A percentile compares a stretch with the other conserved stretches of the same genome.
phyloP scores from a whole-genome alignment of 2,113 vertebrate genomes.

The Diglossa brunneiventris region DNA sequence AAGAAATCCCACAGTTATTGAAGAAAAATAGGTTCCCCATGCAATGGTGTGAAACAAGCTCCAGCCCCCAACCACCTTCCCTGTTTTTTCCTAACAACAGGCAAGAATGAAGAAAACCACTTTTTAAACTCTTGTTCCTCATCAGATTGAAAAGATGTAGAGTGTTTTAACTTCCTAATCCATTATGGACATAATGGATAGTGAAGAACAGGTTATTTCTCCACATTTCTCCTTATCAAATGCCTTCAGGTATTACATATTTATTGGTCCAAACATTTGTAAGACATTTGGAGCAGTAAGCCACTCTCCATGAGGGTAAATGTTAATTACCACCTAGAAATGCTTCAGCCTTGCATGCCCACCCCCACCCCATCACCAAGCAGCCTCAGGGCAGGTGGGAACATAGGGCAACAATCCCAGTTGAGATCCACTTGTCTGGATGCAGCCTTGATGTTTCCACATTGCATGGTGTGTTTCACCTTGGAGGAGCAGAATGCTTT shows the following conservation, averaged over 20 bases:
- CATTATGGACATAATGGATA: no score
- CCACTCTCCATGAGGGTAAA: neutral
- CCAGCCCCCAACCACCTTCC: neutral
- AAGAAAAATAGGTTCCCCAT: fast-evolving
- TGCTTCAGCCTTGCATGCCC: neutral
- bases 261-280: neutral
- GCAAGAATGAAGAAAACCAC: neutral
- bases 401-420: neutral
- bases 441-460: neutral
- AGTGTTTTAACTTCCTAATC: neutral
- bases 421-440: neutral
- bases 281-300: neutral
- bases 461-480: neutral
- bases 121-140: neutral
- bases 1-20: neutral
- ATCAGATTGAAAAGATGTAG: neutral
- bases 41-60: neutral
- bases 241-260: neutral
- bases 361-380: neutral
- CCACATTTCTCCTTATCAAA: neutral
- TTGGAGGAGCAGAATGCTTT: neutral
- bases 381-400: neutral
- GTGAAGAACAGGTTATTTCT: neutral
- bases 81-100: neutral
- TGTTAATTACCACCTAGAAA: neutral